These are phyloP conservation scores for Nothobranchius kuhntae DNA, from an alignment of 2,113 vertebrate species.

Conservation along the genomic window DNA sequence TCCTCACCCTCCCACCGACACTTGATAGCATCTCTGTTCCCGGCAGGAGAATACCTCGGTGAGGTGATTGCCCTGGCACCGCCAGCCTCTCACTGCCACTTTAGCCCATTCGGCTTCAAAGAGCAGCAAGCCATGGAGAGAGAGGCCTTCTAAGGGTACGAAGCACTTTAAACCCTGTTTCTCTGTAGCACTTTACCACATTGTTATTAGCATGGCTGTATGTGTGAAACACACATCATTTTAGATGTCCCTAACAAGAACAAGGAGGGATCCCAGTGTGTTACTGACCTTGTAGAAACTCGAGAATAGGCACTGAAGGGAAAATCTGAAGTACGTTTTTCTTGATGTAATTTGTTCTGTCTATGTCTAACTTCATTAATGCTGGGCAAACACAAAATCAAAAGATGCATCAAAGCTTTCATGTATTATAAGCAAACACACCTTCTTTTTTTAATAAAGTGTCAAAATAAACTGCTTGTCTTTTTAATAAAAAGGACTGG, in stretches of 20 bases:
- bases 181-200: slow-evolving; percentile 53
- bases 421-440: neutral
- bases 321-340: too few species aligned
- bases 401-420: neutral
- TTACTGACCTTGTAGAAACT: slow-evolving; percentile 14
- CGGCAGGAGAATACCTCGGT: slow-evolving; percentile 28
- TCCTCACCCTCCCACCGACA: slow-evolving; percentile 13
- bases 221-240: slow-evolving; percentile 23
- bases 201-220: slow-evolving; percentile 50
- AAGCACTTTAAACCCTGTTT: slow-evolving; percentile 49
- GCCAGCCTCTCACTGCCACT: slow-evolving; percentile 42
- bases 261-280: slow-evolving; percentile 18
- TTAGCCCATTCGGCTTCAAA: slow-evolving; percentile 61
- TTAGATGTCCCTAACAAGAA: neutral
- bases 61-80: slow-evolving; percentile 59
- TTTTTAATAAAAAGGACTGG: slow-evolving; percentile 5
- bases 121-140: slow-evolving; percentile 46
- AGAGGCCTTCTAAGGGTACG: slow-evolving; percentile 52
- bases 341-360: too few species aligned
- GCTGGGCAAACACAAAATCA: slow-evolving; percentile 3
- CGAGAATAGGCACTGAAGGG: too few species aligned
- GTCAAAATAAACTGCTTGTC: slow-evolving; percentile 2
- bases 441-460: neutral
- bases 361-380: neutral
- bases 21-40: slow-evolving; percentile 23